Conservation (phyloP, 2,888 invertebrate genomes). For the Cosmia trapezina region DNA sequence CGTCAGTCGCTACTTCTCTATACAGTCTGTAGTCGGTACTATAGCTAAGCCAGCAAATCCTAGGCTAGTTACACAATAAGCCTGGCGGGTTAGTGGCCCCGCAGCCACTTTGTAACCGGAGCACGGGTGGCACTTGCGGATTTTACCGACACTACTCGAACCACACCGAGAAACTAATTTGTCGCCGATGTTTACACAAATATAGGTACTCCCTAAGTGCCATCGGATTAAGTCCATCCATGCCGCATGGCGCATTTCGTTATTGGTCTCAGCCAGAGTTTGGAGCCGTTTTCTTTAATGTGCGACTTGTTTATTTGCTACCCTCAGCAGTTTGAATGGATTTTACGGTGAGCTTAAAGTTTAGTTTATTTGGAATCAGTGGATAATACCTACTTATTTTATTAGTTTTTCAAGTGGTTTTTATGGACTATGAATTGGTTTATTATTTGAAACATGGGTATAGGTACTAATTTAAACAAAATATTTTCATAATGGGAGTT, state of each 20-base stretch:
- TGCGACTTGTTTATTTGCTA: slow-evolving; percentile 57
- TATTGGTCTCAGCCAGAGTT: slow-evolving; percentile 42
- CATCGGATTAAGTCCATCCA: slow-evolving; percentile 50
- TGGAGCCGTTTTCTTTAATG: slow-evolving; percentile 64
- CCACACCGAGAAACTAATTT: slow-evolving; percentile 66
- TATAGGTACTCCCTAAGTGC: slow-evolving; percentile 43
- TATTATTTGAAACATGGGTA: neutral
- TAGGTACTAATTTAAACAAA: too few species aligned
- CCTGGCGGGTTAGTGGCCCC: slow-evolving; percentile 67
- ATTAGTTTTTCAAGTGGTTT: neutral
- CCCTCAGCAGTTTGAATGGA: slow-evolving; percentile 29
- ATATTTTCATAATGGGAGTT: neutral
- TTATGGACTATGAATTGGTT: neutral
- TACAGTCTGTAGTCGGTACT: neutral
- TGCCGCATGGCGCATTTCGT: slow-evolving; percentile 34
- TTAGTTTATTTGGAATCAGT: neutral
- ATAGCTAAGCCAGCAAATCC: slow-evolving; percentile 41
- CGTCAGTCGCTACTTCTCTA: slow-evolving; percentile 15
- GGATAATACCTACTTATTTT: neutral
- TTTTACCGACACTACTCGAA: slow-evolving; percentile 69
- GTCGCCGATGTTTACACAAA: slow-evolving; percentile 68
- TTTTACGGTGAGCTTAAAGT: slow-evolving; percentile 19
- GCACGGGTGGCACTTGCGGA: slow-evolving; percentile 69
- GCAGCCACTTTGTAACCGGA: slow-evolving; percentile 69
- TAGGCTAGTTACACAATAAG: slow-evolving; percentile 51